Evolutionary conservation across 2,888 invertebrate species (phyloP).

Genomic region (Julus scandinavius): DNA sequence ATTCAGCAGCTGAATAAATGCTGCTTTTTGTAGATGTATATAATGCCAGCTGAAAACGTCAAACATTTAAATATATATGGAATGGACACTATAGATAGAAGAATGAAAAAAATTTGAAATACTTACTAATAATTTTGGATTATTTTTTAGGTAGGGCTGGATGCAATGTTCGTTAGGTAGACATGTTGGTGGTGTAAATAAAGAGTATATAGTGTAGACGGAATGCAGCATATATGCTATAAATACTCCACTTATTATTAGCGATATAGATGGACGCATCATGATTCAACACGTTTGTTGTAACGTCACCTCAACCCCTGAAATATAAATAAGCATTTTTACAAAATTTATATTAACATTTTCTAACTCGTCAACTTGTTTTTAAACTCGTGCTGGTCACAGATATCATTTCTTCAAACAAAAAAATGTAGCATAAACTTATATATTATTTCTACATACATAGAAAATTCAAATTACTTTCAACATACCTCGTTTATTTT

Average conservation of each 20-base stretch:
- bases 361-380: no score
- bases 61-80: neutral
- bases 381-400: no score
- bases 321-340: neutral
- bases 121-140: slow-evolving; percentile 64
- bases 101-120: neutral
- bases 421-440: no score
- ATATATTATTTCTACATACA: no score
- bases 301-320: slow-evolving; percentile 16
- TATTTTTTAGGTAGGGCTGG: slow-evolving; percentile 63
- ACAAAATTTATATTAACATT: neutral
- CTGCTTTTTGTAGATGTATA: slow-evolving; percentile 56
- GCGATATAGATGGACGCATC: slow-evolving; percentile 61
- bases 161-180: slow-evolving; percentile 62
- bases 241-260: slow-evolving; percentile 65
- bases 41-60: slow-evolving; percentile 57
- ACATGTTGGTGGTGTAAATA: slow-evolving; percentile 66
- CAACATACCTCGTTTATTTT: no score
- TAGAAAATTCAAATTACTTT: no score
- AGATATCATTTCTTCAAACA: no score
- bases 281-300: neutral
- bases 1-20: slow-evolving; percentile 17
- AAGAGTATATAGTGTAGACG: slow-evolving; percentile 66
- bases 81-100: no score
- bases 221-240: slow-evolving; percentile 68